Base-by-base conservation (phyloP, 2,113 vertebrate species). In the Fulmarus glacialis region DNA sequence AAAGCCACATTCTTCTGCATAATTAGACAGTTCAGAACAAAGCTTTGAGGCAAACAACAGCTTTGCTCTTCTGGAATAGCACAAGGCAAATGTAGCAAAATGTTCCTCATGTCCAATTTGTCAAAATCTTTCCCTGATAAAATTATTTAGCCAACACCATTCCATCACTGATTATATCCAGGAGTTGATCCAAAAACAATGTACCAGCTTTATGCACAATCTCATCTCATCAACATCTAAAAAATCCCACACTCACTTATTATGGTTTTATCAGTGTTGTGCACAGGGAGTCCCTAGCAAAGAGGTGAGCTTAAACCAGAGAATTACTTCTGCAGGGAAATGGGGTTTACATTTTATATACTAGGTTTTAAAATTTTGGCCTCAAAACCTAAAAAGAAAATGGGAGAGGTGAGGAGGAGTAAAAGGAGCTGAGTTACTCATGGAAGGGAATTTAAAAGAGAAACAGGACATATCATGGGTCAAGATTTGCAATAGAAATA, bases 131-230 rank as follows among this genome's bases (percentile, higher is more conserved):
- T 63, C 60, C 43, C 80, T 81, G 86, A 92, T 92, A 88, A 95
- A 93, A 82, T 60, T 86, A 90, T 87, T 96, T 79, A 92, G 78
- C 53, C 66, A 94, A 64, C 87, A 90, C 62, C 88, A 94, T 91
- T 93, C 74, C 74, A 94, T 43, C 48, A 68, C 78, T 80, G 82
- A 92, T 96, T 92, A 88, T 72, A 82, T 48, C 78, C 90, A 96
- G 74, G 87, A 96, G 30, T 11, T 56, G 73, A 77, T 93, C 92
- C 90, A 94, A 96, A 93, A 94, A 19, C 11, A 83, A 91, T 24
- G 68, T 95, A 89, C 64, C 63, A 93, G 30, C 53, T 90, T 80
- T 85, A 85, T 62, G 53, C 63, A 86, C 36, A 79, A 82, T 90
- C 52, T 92, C 45, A 83, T 91, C 72, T 78, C 50, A 93, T 94